Base-by-base conservation (phyloP, 2,888 invertebrate species). In the Keiferia lycopersicella region DNA sequence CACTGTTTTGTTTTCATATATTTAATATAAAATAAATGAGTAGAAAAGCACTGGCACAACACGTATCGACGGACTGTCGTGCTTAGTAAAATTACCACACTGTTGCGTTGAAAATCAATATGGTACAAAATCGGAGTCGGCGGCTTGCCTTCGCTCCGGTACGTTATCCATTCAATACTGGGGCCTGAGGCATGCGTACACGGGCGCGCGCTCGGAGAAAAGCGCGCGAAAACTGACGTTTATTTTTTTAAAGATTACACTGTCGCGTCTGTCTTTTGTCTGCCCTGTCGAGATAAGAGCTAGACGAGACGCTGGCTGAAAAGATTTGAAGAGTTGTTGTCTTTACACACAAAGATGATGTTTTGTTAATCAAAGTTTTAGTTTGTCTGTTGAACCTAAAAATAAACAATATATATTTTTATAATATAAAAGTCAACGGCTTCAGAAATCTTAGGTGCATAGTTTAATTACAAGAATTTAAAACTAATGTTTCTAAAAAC, bases 161-260 rank as follows among this genome's bases (percentile, higher is more conserved):
- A 66, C 71, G 71, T 67, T 68, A 70, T 74, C 79, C 84, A 88
- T 89, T 88, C 86, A 86, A 88, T 88, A 88, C 87, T 83, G 82
- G 71, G 73, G 59, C 63, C 63, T 62, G 77, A 81, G 83, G 77
- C 88, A 89, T 90, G 90, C 89, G 90, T 88, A 88, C 69, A 79
- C 20, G 38, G 61, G 70, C 73, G 73, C 61, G 73, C 73, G 68
- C 70, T 70, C 68, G 69, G 75, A 77, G 69, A 72, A 73, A 71
- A 80, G 76, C 79, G 89, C 88, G 88, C 87, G 86, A 88, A 88
- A 87, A 79, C 67, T 87, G 86, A 87, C 86, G 80, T 84, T 81
- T 80, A 66, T 66, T 80, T 82, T 82, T 84, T 80, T 77, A 50
- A 66, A 70, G 70, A 76, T 70, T 53, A 62, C 60, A 67, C 67